Evolutionary conservation across 1,140 invertebrate species (phyloP).

Genomic region (Cherax quadricarinatus): DNA sequence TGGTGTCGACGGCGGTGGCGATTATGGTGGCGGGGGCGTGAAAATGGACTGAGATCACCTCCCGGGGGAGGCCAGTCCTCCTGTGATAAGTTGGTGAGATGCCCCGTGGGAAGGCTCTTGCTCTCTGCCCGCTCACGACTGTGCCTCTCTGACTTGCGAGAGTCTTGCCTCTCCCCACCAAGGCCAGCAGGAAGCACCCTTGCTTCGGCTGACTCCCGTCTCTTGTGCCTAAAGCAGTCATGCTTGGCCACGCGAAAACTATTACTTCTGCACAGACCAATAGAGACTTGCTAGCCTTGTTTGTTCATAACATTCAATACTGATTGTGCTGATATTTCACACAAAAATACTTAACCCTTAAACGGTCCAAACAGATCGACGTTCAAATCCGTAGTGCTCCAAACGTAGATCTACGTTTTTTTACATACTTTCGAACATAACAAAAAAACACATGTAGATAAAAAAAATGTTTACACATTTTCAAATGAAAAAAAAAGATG

Average conservation of each 20-base stretch:
- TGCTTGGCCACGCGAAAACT: conserved; percentile 54
- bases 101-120: conserved; percentile 61
- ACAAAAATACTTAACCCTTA: too few relatives aligned
- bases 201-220: conserved; percentile 33
- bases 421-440: too few relatives aligned
- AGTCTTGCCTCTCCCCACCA: conserved; percentile 21
- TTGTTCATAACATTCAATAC: not conserved
- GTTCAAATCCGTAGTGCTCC: too few relatives aligned
- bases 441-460: too few relatives aligned
- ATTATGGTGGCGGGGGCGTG: conserved; percentile 29
- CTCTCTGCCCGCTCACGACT: conserved; percentile 44
- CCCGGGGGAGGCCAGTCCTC: conserved; percentile 48
- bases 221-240: conserved; percentile 49
- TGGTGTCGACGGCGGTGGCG: conserved; percentile 66
- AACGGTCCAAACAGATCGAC: too few relatives aligned
- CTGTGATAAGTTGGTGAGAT: conserved; percentile 42
- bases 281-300: conserved; percentile 25
- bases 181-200: conserved; percentile 27
- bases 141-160: conserved; percentile 19
- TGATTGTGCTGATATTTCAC: not conserved
- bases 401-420: too few relatives aligned
- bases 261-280: conserved; percentile 61
- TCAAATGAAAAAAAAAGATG: too few relatives aligned
- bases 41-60: conserved; percentile 21
- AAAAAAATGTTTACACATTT: too few relatives aligned